phyloP scores from a whole-genome alignment of 2,113 vertebrate genomes.

The Petrocephalus zakoni region DNA sequence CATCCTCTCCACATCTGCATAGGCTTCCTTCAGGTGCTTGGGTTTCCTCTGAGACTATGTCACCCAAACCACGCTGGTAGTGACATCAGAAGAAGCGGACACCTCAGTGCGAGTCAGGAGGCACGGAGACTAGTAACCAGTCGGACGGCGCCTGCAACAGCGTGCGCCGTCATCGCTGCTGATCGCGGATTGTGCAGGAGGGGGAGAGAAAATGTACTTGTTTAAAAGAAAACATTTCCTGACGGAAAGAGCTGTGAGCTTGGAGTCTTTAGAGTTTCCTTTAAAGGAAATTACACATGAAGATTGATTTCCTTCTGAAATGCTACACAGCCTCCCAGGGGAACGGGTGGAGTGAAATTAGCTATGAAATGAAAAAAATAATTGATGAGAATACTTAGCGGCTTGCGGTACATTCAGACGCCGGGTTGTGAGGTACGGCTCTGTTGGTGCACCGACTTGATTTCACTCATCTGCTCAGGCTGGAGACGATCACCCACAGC shows the following conservation, averaged over 20 bases:
- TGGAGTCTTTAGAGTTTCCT: neutral
- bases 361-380: conserved; percentile 19
- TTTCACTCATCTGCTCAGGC: neutral
- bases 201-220: neutral
- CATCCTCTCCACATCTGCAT: neutral
- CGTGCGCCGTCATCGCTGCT: neutral
- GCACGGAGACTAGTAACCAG: neutral
- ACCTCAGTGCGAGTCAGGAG: neutral
- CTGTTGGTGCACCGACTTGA: neutral
- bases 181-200: neutral
- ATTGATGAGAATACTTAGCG: conserved; percentile 3
- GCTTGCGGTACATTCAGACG: neutral
- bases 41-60: neutral
- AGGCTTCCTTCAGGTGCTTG: neutral
- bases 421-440: neutral
- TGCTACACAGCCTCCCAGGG: neutral
- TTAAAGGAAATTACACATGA: neutral
- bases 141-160: neutral
- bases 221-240: neutral
- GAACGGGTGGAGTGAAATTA: conserved; percentile 1
- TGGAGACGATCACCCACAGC: neutral
- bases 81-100: neutral
- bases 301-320: conserved; percentile 20
- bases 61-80: neutral
- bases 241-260: neutral